phyloP scores from a whole-genome alignment of 2,888 invertebrate species.

The Physocephala rufipes region DNA sequence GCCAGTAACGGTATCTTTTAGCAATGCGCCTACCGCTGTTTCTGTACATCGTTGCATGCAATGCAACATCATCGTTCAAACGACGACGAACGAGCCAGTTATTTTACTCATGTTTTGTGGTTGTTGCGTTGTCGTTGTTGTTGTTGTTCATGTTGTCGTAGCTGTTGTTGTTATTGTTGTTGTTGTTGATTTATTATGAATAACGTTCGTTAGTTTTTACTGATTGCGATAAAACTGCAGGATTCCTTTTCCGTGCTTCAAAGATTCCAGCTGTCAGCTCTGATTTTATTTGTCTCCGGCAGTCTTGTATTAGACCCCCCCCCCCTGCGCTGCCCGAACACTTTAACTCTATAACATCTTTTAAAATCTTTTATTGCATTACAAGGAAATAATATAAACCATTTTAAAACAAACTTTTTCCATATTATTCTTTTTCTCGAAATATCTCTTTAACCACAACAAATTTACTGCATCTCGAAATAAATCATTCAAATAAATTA shows the following conservation, averaged over 20 bases:
- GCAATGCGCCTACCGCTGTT: constrained; percentile 1
- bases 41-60: background rate
- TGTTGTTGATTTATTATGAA: background rate
- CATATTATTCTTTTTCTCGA: no score
- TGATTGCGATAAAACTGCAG: no score
- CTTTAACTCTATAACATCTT: background rate
- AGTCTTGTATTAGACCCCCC: background rate
- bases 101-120: background rate
- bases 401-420: no score
- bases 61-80: background rate
- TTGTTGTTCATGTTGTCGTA: no score
- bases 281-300: background rate
- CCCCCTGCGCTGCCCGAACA: background rate
- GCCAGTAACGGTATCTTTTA: constrained; percentile 37
- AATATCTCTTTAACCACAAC: no score
- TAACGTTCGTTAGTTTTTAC: no score
- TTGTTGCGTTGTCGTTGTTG: background rate
- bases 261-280: no score
- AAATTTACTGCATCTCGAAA: no score
- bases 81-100: no score
- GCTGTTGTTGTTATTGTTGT: constrained; percentile 3
- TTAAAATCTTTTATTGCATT: background rate
- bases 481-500: background rate
- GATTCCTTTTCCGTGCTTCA: no score
- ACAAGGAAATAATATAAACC: no score